Base-by-base conservation (phyloP, 1,140 invertebrate species). In the Scaptomyza pallida region DNA sequence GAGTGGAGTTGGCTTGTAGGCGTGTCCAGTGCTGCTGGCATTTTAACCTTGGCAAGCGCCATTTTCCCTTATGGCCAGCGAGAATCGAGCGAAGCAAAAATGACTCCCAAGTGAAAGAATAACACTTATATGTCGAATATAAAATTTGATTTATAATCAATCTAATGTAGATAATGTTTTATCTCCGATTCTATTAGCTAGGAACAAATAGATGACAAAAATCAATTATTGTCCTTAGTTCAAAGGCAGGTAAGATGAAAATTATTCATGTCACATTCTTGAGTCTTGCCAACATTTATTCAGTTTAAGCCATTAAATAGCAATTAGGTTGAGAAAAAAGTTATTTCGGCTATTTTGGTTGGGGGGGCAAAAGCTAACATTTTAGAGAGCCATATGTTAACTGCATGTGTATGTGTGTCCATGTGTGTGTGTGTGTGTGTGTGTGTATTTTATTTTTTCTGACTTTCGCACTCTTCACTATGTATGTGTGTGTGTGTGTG, bases 91-190 rank as follows among this genome's bases (percentile, higher is more conserved):
- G 12, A 5, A 37, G 17, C 19, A 9, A 40, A 12, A 67, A 60
- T 44, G 35, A 15, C 16, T 12, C 47, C 16, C 16, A 45, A 61
- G 17, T 52, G 17, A 51, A 26, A 19, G 15, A 61, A 52, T 60
- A 26, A 61, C 45, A 44, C 55, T 52, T 52, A 26, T 61, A 61
- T 52, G 17, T 26, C 16, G 30, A 44, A 47, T 30, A 47, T 44
- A 4, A 37, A 33, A 15, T 60, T 15, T 23, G 26, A 51, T 44
- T 26, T 43, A 30, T 57, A 44, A 13, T 57, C 48, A 33, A 51
- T 30, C 26, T 12, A 47, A 47, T 26, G 45, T 19, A 23, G 2
- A 6, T 10, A 44, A 19, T 44, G 21, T 6, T 26, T 26, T 26
- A 26, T 0, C 23, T 5, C 5, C 23, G 23, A 23, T 23, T n/a